Conservation (phyloP, 2,888 invertebrate genomes). For the Drosophila pegasa region DNA sequence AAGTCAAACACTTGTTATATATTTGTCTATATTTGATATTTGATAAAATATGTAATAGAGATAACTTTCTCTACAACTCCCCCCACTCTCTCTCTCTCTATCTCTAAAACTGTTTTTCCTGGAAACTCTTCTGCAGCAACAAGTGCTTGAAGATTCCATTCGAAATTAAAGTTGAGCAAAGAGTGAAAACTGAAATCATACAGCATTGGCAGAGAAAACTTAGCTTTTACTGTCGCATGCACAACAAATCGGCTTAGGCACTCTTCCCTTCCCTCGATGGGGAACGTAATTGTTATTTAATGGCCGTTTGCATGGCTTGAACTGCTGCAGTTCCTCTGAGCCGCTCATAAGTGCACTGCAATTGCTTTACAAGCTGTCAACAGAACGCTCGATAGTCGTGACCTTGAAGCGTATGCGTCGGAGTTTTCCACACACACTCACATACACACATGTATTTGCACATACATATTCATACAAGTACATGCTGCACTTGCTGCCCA, state of each 20-base stretch:
- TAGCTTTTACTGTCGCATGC: conserved; percentile 1
- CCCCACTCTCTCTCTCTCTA: no score
- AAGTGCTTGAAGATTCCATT: background rate
- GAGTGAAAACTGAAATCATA: background rate
- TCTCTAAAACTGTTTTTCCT: background rate
- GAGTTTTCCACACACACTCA: background rate
- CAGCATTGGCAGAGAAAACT: conserved; percentile 3
- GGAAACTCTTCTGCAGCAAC: background rate
- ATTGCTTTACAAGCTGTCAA: conserved; percentile 31
- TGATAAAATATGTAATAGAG: background rate
- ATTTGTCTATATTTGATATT: background rate
- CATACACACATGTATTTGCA: background rate
- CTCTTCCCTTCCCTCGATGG: background rate
- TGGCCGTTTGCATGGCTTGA: conserved; percentile 17
- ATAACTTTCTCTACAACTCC: background rate
- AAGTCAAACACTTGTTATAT: background rate
- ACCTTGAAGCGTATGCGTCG: conserved; percentile 34
- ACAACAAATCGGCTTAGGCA: background rate
- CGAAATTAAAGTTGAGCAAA: background rate
- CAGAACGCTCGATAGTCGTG: conserved; percentile 16
- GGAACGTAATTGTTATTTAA: conserved; percentile 15
- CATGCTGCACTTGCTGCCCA: conserved; percentile 16
- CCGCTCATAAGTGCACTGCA: conserved; percentile 11
- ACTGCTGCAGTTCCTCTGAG: conserved; percentile 6
- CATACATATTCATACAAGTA: conserved; percentile 1